Evolutionary conservation across 2,888 invertebrate genomes (phyloP).

Genomic region (Sinotaia quadrata): DNA sequence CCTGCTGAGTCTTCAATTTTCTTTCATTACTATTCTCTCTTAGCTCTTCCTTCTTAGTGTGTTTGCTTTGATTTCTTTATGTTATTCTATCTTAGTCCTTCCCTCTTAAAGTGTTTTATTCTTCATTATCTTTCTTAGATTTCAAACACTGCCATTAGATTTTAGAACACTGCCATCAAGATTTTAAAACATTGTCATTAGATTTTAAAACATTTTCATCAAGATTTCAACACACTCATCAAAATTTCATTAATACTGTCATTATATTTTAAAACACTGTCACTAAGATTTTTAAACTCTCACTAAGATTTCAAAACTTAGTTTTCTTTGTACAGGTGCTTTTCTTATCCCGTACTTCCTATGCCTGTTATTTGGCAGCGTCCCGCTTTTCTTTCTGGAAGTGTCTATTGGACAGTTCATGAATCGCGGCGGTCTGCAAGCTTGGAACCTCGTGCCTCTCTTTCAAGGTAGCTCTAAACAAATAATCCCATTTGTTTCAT

Average conservation of each 20-base stretch:
- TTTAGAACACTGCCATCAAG: too few relatives aligned
- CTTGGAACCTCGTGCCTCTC: slow-evolving; percentile 77
- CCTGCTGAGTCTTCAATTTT: too few relatives aligned
- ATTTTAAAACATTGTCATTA: too few relatives aligned
- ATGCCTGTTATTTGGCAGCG: slow-evolving; percentile 76
- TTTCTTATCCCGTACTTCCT: slow-evolving; percentile 78
- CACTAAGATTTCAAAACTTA: background rate
- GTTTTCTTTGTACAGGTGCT: slow-evolving; percentile 75
- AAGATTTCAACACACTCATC: background rate
- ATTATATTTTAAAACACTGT: background rate
- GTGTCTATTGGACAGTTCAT: slow-evolving; percentile 78
- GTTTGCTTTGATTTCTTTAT: too few relatives aligned
- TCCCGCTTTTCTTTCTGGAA: slow-evolving; percentile 78
- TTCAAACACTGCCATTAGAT: too few relatives aligned
- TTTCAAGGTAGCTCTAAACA: slow-evolving; percentile 77
- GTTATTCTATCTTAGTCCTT: too few relatives aligned
- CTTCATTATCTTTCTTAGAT: too few relatives aligned
- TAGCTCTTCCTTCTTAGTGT: too few relatives aligned
- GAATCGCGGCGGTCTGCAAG: slow-evolving; percentile 76
- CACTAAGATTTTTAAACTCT: background rate
- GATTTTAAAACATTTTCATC: background rate
- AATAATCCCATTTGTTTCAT: too few relatives aligned
- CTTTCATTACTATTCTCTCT: too few relatives aligned
- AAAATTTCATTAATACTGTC: background rate
- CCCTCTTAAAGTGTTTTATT: too few relatives aligned